Evolutionary conservation across 2,113 vertebrate species (phyloP), one percentile per base, ranked within the genome.

Genomic region (Thermophis baileyi): DNA sequence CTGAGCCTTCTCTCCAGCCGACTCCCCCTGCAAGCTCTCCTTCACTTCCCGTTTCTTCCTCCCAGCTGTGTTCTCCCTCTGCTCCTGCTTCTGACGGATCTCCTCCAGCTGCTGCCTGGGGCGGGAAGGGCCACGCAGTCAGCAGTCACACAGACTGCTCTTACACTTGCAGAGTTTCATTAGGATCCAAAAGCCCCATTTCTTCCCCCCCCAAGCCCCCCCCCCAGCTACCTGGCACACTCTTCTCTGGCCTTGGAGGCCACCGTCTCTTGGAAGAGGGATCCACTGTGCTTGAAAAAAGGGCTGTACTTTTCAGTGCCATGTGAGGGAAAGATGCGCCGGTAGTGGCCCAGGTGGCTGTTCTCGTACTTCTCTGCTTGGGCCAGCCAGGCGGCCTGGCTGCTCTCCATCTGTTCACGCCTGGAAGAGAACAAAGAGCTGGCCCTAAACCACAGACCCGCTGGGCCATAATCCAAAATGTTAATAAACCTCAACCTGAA

Each of bases 101-200:
- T 97, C 97, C 94, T 98, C 97, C 93, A 97, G 95, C 22, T 98
- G 98, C 89, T 98, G 97, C 97, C 98, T 98, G 96, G 81, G 46
- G 60, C 60, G 91, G 91, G 96, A 35, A 94, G 74, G 89, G 0
- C 1, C 81, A 16, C 81, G 93, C 54, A 63, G 90, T 89, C 54
- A 35, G 20, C 25, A 1, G 12, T 0, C 6, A 30, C 6, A 44
- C 6, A 7, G 46, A 2, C 63, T 6, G 27, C 25, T 12, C 25
- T 87, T 25, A 49, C 4, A 16, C 46, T 47, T 16, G 25, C 12
- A 27, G 1, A 27, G 1, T 18, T 69, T 35, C 14, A 16, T 69
- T 69, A 18, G 24, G 47, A 27, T 2, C 9, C 25, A 4, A 30
- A 87, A 14, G 40, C 35, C 14, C 63, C 63, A 4, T 69, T n/a